Evolutionary conservation across 23 tunicate genomes (phyloP), one percentile per base, ranked within the genome.

Genomic region (Corella eumyota): DNA sequence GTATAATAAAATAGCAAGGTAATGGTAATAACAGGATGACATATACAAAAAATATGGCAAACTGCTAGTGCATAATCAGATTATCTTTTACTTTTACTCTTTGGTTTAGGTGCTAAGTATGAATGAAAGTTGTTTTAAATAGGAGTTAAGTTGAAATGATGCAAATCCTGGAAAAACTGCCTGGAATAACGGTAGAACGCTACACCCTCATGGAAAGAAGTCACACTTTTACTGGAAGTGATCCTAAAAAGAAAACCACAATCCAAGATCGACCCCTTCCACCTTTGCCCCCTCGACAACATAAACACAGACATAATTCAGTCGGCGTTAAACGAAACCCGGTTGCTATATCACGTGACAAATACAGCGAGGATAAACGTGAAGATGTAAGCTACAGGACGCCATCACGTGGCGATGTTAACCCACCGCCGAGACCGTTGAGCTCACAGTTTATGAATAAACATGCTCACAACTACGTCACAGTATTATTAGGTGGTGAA

Each of bases 161-260:
- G 82, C 73, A 75, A 66, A 58, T 75, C 20, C 60, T 75, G 17
- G 82, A 75, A 66, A 75, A 75, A 24, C 62, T 75, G 23, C 82
- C 82, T 1, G 82, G 82, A 20, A 66, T 75, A 26, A 75, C 82
- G 5, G 73, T 75, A 28, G 82, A 75, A 45, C 63, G 82, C 0
- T 56, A 66, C 40, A 23, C 70, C 1, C 60, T 75, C 20, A 32
- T 75, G 29, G 55, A 75, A 6, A 40, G 82, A 46, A 75, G 72
- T 45, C 66, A 75, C 60, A 75, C 73, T 31, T 52, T 48, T 32
- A 34, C 68, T 15, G 64, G 31, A 15, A 6, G 21, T 37, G 54
- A 58, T 31, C 22, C 60, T 27, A 51, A 51, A 25, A 51, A 19
- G 57, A 9, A 27, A 19, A 6, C 57, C 20, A n/a, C n/a, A n/a